Conservation (phyloP, 2,888 invertebrate species). For the Escarpia spicata region DNA sequence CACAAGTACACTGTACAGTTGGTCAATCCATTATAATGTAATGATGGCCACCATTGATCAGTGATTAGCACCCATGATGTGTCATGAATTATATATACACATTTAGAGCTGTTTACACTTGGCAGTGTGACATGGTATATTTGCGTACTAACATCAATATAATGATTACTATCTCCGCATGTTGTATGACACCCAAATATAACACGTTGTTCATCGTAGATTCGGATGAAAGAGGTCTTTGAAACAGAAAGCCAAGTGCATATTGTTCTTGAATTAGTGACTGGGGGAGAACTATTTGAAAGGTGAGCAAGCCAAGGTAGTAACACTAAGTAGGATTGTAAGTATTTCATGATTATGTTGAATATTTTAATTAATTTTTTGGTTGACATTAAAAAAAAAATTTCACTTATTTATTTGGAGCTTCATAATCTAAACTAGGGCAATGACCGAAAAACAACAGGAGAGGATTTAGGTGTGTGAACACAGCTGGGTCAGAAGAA, state of each 20-base stretch:
- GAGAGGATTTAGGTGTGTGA: too few relatives aligned
- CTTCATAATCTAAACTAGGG: too few relatives aligned
- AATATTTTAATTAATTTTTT: not conserved
- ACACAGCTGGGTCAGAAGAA: too few relatives aligned
- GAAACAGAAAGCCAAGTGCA: conserved; percentile 56
- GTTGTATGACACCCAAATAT: not conserved
- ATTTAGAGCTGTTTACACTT: not conserved
- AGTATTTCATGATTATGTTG: not conserved
- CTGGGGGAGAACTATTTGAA: conserved; percentile 64
- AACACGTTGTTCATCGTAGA: conserved; percentile 44
- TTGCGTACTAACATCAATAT: not conserved
- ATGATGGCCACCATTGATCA: not conserved
- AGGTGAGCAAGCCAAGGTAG: conserved; percentile 47
- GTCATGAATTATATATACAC: not conserved
- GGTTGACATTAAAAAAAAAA: too few relatives aligned
- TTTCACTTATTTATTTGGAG: too few relatives aligned
- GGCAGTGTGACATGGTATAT: not conserved
- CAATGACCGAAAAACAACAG: too few relatives aligned
- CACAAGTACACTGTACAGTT: not conserved
- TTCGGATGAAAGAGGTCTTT: conserved; percentile 61
- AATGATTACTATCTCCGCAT: not conserved
- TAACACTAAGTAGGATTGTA: not conserved
- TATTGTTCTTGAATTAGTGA: conserved; percentile 60
- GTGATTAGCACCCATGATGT: not conserved
- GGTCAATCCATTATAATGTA: not conserved